Percentiles rank a stretch among this genome's conserved stretches.
phyloP scores from a whole-genome alignment of 1,140 invertebrate genomes.

The Trachymyrmex cornetzi region DNA sequence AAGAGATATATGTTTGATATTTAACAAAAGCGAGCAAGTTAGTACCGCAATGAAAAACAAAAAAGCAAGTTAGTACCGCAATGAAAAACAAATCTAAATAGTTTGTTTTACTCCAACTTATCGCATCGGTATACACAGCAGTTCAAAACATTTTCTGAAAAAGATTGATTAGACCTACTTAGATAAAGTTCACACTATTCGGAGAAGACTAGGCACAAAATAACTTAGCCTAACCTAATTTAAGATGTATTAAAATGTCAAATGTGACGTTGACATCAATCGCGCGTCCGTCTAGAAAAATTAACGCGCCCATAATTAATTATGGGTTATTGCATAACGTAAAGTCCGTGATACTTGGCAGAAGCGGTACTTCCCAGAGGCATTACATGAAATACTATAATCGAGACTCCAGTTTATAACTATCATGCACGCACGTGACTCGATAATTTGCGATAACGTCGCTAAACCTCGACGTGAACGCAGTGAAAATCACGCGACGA shows the following conservation, averaged over 20 bases:
- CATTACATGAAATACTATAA: not conserved
- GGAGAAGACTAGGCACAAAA: too few species aligned
- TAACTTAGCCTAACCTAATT: not conserved
- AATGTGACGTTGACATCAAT: not conserved
- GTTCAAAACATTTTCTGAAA: too few species aligned
- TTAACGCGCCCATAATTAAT: not conserved
- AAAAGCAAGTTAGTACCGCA: too few species aligned
- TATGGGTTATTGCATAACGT: not conserved
- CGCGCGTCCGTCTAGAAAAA: not conserved
- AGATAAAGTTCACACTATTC: too few species aligned
- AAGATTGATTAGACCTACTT: too few species aligned
- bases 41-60: too few species aligned
- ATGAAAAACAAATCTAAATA: too few species aligned
- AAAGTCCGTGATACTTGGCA: not conserved
- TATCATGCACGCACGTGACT: not conserved
- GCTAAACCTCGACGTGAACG: not conserved
- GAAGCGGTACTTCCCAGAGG: not conserved
- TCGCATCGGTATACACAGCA: too few species aligned
- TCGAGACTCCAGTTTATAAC: not conserved
- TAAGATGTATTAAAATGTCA: not conserved
- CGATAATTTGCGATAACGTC: slow-evolving; percentile 13
- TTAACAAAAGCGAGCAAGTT: too few species aligned
- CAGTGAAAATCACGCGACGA: slow-evolving; percentile 12
- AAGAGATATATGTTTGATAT: too few species aligned
- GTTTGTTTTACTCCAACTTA: too few species aligned